Evolutionary conservation across 1,140 invertebrate genomes (phyloP).

Genomic region (Nixonia krombeini): DNA sequence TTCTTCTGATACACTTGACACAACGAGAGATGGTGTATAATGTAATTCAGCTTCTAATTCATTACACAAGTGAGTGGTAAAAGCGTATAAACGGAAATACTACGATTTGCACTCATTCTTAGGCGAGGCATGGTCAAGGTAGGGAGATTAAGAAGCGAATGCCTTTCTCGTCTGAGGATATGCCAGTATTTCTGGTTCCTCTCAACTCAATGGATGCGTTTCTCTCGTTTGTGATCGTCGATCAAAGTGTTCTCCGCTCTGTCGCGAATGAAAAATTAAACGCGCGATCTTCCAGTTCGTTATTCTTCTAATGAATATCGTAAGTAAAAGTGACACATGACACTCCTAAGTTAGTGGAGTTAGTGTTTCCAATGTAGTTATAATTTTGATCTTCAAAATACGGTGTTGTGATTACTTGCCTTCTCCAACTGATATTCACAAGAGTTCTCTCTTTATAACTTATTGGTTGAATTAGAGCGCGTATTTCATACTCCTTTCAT

Average conservation of each 20-base stretch:
- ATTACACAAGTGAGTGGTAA: slow-evolving; percentile 44
- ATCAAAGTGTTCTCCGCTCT: slow-evolving; percentile 26
- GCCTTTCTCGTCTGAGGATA: slow-evolving; percentile 61
- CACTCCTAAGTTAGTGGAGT: too few species aligned
- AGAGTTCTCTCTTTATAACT: neutral
- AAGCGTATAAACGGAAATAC: slow-evolving; percentile 41
- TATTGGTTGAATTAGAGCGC: neutral
- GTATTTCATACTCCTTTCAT: neutral
- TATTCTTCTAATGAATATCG: neutral
- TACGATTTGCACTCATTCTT: slow-evolving; percentile 41
- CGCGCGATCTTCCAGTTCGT: slow-evolving; percentile 19
- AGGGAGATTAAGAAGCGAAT: slow-evolving; percentile 57
- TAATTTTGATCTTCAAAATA: too few species aligned
- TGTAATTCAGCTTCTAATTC: slow-evolving; percentile 54
- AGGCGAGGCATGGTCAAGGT: slow-evolving; percentile 45
- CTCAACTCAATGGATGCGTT: slow-evolving; percentile 61
- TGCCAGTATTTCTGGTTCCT: slow-evolving; percentile 62
- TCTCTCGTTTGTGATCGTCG: slow-evolving; percentile 27
- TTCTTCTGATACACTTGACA: too few species aligned
- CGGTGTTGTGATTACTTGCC: too few species aligned
- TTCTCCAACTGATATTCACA: too few species aligned
- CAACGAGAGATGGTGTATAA: slow-evolving; percentile 51
- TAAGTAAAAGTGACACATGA: slow-evolving; percentile 2
- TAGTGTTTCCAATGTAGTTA: neutral
- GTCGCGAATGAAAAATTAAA: slow-evolving; percentile 27